Evolutionary conservation across 2,113 vertebrate species (phyloP), one percentile per base, ranked within the genome.

Genomic region (Coreoperca whiteheadi): DNA sequence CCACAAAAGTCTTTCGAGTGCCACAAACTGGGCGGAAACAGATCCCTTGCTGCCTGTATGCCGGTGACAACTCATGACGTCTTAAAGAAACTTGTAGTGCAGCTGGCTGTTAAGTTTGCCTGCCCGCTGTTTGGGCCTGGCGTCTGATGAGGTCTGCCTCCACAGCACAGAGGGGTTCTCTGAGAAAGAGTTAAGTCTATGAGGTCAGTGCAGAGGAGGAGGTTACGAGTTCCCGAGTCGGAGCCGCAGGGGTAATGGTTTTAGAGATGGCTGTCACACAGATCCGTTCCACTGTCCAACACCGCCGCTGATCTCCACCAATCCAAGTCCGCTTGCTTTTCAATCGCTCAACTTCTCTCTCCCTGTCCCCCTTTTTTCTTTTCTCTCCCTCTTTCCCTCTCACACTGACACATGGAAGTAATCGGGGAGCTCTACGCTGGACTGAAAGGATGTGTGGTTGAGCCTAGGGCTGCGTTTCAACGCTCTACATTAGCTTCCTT

Each of bases 231-330:
- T 91, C 90, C 80, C 70, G 64, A 84, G 91, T 90, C 75, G 78
- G 77, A 94, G 93, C 94, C 65, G 74, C 81, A 61, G 92, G 91
- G 94, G 93, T 95, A 96, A 95, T 94, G 91, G 95, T 94, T 94
- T 96, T 96, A 95, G 92, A 90, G 91, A 95, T 92, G 95, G 92
- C 94, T 95, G 95, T 96, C 95, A 95, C 92, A 93, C 87, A 92
- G 94, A 95, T 95, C 94, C 93, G 94, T 95, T 95, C 94, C 95
- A 94, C 92, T 90, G 94, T 92, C 94, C 94, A 82, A 88, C 91
- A 92, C 89, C 82, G 65, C 79, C 73, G 77, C 89, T 93, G 92
- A 91, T 92, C 91, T 92, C 89, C 91, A 90, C 89, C 93, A 82
- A 79, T 83, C 88, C 87, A 41, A 87, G 80, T 74, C 88, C 65